These are phyloP conservation scores for Tachysurus vachellii DNA, from an alignment of 2,113 vertebrate species.

Conservation along the genomic window DNA sequence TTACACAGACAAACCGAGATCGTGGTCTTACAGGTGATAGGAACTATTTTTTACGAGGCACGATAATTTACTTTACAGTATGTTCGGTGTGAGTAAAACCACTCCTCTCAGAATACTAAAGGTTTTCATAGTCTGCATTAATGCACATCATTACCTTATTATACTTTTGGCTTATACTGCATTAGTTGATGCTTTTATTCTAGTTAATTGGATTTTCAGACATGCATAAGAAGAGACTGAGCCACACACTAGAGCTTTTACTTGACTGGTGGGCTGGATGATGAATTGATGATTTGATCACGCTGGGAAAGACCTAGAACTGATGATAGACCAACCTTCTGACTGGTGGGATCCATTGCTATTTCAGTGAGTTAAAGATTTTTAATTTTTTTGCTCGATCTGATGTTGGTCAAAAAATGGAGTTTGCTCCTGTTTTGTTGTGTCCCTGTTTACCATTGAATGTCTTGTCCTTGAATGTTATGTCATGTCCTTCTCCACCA, in stretches of 20 bases:
- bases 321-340: background rate
- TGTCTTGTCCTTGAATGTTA: too few relatives aligned
- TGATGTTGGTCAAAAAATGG: background rate
- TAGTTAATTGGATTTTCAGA: constrained; percentile 1
- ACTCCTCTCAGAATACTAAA: background rate
- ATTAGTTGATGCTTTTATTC: background rate
- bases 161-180: background rate
- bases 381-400: background rate
- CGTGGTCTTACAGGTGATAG: too few relatives aligned
- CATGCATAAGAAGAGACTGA: background rate
- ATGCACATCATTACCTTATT: background rate
- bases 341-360: background rate
- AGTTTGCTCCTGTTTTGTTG: background rate
- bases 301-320: background rate
- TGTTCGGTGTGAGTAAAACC: background rate
- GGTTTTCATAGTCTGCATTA: background rate
- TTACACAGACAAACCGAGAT: too few relatives aligned
- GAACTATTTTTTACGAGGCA: too few relatives aligned
- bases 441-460: background rate
- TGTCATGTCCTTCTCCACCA: too few relatives aligned
- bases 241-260: background rate
- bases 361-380: background rate
- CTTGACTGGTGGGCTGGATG: background rate
- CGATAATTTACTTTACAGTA: background rate
- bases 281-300: background rate